These are phyloP conservation scores for Sebastes jordani DNA, from an alignment of 2,797 vertebrate species.

Conservation along the genomic window DNA sequence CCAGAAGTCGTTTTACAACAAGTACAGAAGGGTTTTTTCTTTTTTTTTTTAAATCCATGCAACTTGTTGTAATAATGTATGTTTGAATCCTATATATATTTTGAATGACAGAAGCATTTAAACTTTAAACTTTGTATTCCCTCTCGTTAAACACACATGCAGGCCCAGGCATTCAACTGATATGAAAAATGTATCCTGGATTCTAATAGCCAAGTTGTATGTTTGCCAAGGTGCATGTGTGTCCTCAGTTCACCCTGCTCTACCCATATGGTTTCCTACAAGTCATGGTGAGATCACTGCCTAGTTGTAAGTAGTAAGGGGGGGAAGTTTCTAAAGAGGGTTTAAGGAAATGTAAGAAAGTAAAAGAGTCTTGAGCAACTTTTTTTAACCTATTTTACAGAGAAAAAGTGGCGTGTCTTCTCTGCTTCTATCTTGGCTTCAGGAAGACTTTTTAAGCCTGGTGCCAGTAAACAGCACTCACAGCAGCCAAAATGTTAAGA, in stretches of 20 bases:
- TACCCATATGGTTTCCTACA: constrained; percentile 85
- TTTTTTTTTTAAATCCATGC: neutral
- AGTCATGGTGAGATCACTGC: constrained; percentile 81
- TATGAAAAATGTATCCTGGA: constrained; percentile 85
- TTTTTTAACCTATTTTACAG: constrained; percentile 58
- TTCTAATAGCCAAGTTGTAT: constrained; percentile 84
- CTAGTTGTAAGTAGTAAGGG: constrained; percentile 37
- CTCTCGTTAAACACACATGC: constrained; percentile 67
- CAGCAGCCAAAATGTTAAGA: constrained; percentile 64
- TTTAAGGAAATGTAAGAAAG: constrained; percentile 47
- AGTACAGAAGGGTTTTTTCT: neutral
- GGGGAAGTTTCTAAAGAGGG: constrained; percentile 68
- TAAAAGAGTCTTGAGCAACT: constrained; percentile 55
- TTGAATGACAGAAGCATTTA: constrained; percentile 38
- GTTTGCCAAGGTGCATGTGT: constrained; percentile 85
- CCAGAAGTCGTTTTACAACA: constrained; percentile 14
- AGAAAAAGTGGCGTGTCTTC: constrained; percentile 50
- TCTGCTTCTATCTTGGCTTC: constrained; percentile 61
- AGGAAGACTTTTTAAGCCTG: constrained; percentile 53
- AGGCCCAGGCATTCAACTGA: constrained; percentile 78
- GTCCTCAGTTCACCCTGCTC: constrained; percentile 84
- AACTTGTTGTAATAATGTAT: neutral
- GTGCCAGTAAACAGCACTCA: constrained; percentile 64
- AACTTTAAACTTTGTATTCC: constrained; percentile 53
- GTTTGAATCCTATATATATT: neutral